Conservation (phyloP, 2,113 vertebrate species). For the Chloebia gouldiae region DNA sequence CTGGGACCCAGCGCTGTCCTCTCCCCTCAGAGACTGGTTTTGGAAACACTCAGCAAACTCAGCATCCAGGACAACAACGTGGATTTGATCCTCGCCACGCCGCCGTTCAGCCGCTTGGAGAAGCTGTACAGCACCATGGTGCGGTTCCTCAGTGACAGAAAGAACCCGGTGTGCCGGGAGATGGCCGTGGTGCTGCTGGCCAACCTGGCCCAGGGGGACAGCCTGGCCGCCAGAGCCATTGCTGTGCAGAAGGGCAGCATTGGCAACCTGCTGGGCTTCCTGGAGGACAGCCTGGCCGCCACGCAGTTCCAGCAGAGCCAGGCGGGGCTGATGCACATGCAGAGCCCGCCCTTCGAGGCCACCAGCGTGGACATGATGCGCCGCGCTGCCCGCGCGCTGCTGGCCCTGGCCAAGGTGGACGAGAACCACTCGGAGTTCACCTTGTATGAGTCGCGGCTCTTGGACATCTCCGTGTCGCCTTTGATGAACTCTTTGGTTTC, state of each 20-base stretch:
- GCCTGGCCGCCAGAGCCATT: slow-evolving; percentile 92
- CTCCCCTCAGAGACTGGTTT: slow-evolving; percentile 98
- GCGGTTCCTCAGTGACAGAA: slow-evolving; percentile 95
- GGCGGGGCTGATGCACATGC: slow-evolving; percentile 91
- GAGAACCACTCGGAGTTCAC: slow-evolving; percentile 99
- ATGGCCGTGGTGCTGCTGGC: slow-evolving; percentile 98
- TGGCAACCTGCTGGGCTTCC: slow-evolving; percentile 93
- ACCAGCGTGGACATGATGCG: slow-evolving; percentile 99
- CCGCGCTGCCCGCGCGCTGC: slow-evolving; percentile 92
- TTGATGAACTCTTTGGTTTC: slow-evolving; percentile 99
- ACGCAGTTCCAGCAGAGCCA: slow-evolving; percentile 98
- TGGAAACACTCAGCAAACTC: slow-evolving; percentile 98
- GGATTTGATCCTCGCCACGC: slow-evolving; percentile 97
- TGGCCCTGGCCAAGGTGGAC: slow-evolving; percentile 97
- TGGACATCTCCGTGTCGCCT: slow-evolving; percentile 98
- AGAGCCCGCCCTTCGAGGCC: slow-evolving; percentile 94
- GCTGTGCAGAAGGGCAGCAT: slow-evolving; percentile 97
- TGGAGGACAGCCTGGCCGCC: slow-evolving; percentile 98
- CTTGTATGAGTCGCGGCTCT: slow-evolving; percentile 97
- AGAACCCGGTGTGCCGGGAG: slow-evolving; percentile 97
- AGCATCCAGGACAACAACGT: slow-evolving; percentile 99
- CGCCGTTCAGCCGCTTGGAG: slow-evolving; percentile 93
- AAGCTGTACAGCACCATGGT: slow-evolving; percentile 96
- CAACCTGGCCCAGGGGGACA: slow-evolving; percentile 98
- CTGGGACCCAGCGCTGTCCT: slow-evolving; percentile 92